Evolutionary conservation across 2,113 vertebrate genomes (phyloP).

Genomic region (Pagrus major): DNA sequence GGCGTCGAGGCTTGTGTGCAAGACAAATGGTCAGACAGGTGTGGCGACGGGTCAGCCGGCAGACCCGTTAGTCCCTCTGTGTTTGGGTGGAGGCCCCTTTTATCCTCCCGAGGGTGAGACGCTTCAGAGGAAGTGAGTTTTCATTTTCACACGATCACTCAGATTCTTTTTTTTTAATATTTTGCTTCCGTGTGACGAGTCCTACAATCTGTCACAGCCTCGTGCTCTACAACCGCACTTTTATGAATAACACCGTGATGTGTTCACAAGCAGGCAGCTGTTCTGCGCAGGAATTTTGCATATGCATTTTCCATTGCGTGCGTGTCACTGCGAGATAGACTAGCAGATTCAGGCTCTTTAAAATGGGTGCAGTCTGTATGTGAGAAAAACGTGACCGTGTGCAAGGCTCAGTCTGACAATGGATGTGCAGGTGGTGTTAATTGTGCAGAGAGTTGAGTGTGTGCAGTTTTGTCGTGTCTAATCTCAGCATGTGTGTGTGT

Average conservation of each 20-base stretch:
- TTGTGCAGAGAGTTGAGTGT: slow-evolving; percentile 60
- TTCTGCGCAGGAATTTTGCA: slow-evolving; percentile 50
- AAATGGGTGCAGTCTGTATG: slow-evolving; percentile 34
- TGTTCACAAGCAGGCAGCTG: slow-evolving; percentile 45
- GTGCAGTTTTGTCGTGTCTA: slow-evolving; percentile 55
- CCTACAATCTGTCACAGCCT: slow-evolving; percentile 1
- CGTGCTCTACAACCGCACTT: slow-evolving; percentile 6
- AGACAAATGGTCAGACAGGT: slow-evolving; percentile 80
- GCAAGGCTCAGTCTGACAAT: slow-evolving; percentile 53
- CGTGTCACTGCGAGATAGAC: not conserved
- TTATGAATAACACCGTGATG: slow-evolving; percentile 22
- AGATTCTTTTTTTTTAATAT: not conserved
- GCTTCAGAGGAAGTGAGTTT: not conserved
- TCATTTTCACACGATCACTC: not conserved
- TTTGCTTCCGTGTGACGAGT: not conserved
- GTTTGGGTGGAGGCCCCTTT: slow-evolving; percentile 22
- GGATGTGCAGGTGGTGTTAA: slow-evolving; percentile 75
- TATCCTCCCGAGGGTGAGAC: slow-evolving; percentile 14
- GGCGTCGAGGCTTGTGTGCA: slow-evolving; percentile 41
- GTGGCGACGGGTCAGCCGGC: slow-evolving; percentile 33
- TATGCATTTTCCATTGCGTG: slow-evolving; percentile 27
- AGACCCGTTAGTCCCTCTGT: slow-evolving; percentile 14
- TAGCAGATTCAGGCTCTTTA: slow-evolving; percentile 14
- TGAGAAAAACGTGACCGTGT: slow-evolving; percentile 53
- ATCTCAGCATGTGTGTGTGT: slow-evolving; percentile 51